Evolutionary conservation across 2,888 invertebrate species (phyloP).

Genomic region (Tubulanus polymorphus): DNA sequence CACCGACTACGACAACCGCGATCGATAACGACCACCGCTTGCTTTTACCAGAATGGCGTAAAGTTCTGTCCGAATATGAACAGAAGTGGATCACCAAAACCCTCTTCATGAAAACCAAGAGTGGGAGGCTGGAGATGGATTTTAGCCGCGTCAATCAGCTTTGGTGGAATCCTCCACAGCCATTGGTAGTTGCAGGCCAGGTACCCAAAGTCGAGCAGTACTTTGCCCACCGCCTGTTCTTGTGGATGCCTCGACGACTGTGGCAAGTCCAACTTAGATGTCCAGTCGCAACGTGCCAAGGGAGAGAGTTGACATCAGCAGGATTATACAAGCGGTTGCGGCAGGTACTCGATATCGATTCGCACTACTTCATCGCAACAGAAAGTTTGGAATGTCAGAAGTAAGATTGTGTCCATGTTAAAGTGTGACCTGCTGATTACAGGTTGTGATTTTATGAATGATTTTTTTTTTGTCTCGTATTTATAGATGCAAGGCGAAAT

Average conservation of each 20-base stretch:
- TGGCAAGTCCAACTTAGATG: constrained; percentile 17
- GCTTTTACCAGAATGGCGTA: constrained; percentile 12
- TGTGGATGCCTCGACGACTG: constrained; percentile 18
- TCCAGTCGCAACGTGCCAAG: constrained; percentile 14
- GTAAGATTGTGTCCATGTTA: too few species aligned
- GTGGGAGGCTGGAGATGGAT: constrained; percentile 12
- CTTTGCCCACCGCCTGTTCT: constrained; percentile 18
- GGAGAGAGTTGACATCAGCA: neutral
- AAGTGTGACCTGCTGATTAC: too few species aligned
- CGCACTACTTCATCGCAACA: constrained; percentile 1
- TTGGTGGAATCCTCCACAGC: constrained; percentile 23
- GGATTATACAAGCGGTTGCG: neutral
- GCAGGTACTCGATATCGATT: neutral
- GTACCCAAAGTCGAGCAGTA: constrained; percentile 14
- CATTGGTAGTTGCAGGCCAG: constrained; percentile 5
- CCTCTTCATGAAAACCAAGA: constrained; percentile 8
- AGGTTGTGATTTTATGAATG: too few species aligned
- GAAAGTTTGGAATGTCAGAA: neutral
- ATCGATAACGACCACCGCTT: too few species aligned
- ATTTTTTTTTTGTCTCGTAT: too few species aligned
- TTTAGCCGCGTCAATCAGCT: constrained; percentile 3
- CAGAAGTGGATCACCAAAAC: constrained; percentile 19
- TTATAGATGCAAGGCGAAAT: neutral
- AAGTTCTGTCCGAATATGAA: constrained; percentile 14
- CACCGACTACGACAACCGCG: too few species aligned